phyloP scores from a whole-genome alignment of 2,888 invertebrate genomes.

The Noctua janthina region DNA sequence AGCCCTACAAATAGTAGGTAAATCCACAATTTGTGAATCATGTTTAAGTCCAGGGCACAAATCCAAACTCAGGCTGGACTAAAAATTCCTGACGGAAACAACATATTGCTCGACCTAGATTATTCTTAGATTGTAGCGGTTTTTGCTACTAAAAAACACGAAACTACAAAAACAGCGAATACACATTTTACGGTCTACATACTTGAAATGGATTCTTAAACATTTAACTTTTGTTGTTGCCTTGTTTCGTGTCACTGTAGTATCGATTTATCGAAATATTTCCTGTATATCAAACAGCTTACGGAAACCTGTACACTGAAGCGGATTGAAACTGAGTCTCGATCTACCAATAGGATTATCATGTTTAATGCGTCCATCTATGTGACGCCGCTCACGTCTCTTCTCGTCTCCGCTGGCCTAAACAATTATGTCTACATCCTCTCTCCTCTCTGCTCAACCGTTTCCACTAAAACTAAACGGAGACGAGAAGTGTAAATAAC shows the following conservation, averaged over 20 bases:
- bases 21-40: too few species aligned
- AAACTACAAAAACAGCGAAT: background rate
- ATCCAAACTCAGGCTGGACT: background rate
- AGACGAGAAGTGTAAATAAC: too few species aligned
- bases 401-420: too few species aligned
- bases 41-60: background rate
- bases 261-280: background rate
- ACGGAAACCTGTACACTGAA: background rate
- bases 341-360: conserved; percentile 32
- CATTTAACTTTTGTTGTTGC: background rate
- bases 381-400: background rate
- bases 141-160: background rate
- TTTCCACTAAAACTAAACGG: too few species aligned
- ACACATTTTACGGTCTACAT: background rate
- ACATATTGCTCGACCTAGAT: background rate
- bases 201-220: background rate
- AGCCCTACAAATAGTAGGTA: background rate
- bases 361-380: background rate
- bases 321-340: conserved; percentile 12
- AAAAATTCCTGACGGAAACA: background rate
- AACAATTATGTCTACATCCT: too few species aligned
- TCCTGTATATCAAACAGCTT: background rate
- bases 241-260: background rate
- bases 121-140: background rate
- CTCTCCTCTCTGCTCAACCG: too few species aligned